Conservation (phyloP, 2,888 invertebrate species). For the Harmothoe impar region DNA sequence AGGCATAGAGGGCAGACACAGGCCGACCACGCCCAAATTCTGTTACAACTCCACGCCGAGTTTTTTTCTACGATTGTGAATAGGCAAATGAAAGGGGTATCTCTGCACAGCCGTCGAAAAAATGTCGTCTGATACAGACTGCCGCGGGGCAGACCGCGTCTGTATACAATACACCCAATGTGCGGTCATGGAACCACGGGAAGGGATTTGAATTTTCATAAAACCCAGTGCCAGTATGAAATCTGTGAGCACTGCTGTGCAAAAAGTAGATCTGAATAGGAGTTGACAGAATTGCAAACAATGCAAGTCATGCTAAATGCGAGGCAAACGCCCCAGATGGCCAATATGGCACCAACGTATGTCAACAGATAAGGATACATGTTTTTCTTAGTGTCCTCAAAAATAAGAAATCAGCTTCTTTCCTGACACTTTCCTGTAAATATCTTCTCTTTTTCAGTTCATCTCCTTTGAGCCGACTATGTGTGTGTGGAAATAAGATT, state of each 20-base stretch:
- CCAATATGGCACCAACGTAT: slow-evolving; percentile 22
- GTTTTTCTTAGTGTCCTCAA: not conserved
- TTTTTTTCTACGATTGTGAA: slow-evolving; percentile 42
- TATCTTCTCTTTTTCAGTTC: too few relatives aligned
- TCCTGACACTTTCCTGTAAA: too few relatives aligned
- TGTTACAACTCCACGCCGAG: slow-evolving; percentile 23
- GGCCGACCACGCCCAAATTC: slow-evolving; percentile 50
- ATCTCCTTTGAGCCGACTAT: too few relatives aligned
- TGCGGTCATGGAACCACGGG: slow-evolving; percentile 12
- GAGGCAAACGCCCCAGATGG: slow-evolving; percentile 45
- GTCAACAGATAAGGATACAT: slow-evolving; percentile 31
- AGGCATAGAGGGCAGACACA: not conserved
- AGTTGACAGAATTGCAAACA: slow-evolving; percentile 34
- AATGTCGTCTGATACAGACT: slow-evolving; percentile 18
- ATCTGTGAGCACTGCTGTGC: not conserved
- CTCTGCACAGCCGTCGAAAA: slow-evolving; percentile 41
- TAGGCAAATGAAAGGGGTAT: slow-evolving; percentile 54
- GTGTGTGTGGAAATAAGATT: too few relatives aligned
- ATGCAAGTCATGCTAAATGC: slow-evolving; percentile 42
- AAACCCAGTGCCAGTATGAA: not conserved
- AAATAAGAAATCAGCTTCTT: not conserved
- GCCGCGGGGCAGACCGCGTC: slow-evolving; percentile 16
- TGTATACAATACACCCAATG: slow-evolving; percentile 38
- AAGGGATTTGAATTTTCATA: not conserved
- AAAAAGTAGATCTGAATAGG: slow-evolving; percentile 28